Conservation (phyloP, 2,113 vertebrate species). For the Dolichallabes microphthalmus region DNA sequence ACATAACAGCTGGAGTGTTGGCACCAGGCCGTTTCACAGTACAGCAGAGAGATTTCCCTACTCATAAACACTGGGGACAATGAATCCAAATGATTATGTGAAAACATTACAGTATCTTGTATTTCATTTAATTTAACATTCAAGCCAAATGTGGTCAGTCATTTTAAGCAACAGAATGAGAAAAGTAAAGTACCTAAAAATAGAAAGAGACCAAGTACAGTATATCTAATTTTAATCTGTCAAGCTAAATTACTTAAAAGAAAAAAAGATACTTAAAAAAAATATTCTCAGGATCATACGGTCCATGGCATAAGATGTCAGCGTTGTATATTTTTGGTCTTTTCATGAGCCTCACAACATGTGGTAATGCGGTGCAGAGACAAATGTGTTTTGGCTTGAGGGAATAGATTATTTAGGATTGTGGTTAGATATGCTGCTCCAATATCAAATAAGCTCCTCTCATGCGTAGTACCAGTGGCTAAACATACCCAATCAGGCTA, state of each 20-base stretch:
- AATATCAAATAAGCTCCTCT: neutral
- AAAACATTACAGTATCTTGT: neutral
- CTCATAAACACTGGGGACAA: neutral
- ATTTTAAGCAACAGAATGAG: neutral
- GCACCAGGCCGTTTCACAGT: conserved; percentile 49
- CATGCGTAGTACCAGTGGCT: neutral
- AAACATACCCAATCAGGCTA: neutral
- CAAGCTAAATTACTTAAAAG: neutral
- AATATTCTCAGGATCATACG: neutral
- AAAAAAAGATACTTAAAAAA: neutral
- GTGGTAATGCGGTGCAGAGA: neutral
- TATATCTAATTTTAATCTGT: neutral
- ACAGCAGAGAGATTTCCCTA: conserved; percentile 46
- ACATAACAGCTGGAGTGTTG: conserved; percentile 67
- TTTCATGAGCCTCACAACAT: neutral
- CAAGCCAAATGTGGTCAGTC: neutral
- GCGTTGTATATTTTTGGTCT: neutral
- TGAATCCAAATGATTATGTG: conserved; percentile 14
- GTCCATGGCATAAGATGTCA: neutral
- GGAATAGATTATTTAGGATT: neutral
- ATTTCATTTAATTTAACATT: conserved; percentile 1
- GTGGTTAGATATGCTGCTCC: neutral
- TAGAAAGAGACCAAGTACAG: neutral
- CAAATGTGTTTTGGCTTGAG: neutral
- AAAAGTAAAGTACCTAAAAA: conserved; percentile 16